A percentile compares a stretch with the other conserved stretches of the same genome.
Evolutionary conservation across 2,113 vertebrate species (phyloP).

Genomic region (Colius striatus): DNA sequence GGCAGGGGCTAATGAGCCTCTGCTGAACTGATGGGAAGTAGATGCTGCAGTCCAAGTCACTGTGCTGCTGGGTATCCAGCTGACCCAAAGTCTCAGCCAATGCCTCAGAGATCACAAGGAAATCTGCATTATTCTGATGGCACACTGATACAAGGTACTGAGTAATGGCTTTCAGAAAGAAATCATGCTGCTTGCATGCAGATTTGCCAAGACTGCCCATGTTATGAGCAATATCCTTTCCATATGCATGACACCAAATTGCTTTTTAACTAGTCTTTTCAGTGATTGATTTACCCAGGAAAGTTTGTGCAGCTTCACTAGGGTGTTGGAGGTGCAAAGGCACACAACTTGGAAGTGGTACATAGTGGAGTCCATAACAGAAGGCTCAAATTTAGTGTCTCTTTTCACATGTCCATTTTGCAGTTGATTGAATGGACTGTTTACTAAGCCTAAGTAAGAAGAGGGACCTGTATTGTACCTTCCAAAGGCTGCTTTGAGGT

Average conservation of each 20-base stretch:
- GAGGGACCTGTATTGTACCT: background rate
- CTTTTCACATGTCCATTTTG: background rate
- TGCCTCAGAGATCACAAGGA: background rate
- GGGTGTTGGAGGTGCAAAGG: background rate
- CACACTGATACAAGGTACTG: background rate
- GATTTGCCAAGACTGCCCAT: background rate
- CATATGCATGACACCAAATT: background rate
- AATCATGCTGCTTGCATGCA: background rate
- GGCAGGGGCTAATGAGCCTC: background rate
- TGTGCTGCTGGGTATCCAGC: background rate
- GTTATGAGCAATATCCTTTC: background rate
- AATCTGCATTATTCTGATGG: background rate
- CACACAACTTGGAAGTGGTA: background rate
- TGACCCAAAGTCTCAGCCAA: background rate
- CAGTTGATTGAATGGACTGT: background rate
- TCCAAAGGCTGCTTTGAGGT: background rate
- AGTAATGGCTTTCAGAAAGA: background rate
- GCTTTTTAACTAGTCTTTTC: background rate
- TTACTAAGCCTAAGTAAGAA: background rate
- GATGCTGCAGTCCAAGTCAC: background rate
- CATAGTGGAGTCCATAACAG: rapidly evolving
- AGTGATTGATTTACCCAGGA: background rate
- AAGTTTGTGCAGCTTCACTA: background rate
- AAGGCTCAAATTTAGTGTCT: background rate
- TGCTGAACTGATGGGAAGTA: background rate